phyloP scores from a whole-genome alignment of 2,888 invertebrate genomes.

The Lamproptera curius region DNA sequence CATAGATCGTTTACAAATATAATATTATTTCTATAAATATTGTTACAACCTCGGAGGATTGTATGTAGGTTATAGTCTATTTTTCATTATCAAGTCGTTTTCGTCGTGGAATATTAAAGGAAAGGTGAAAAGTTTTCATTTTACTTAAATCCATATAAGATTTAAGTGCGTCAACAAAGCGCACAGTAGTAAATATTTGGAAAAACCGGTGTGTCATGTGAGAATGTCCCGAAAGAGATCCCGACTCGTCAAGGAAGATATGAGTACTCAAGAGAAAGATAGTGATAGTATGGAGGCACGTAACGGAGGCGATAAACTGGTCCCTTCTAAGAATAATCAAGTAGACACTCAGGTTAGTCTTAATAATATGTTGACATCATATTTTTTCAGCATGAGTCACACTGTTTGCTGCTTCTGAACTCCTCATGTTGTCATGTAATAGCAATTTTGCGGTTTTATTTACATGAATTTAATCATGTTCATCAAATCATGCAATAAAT shows the following conservation, averaged over 20 bases:
- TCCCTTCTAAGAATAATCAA: constrained; percentile 43
- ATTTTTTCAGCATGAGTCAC: not conserved
- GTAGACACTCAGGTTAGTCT: constrained; percentile 46
- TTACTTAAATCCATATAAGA: not conserved
- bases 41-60: not conserved
- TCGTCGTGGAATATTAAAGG: constrained; percentile 2
- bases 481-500: too few relatives aligned
- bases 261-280: constrained; percentile 53
- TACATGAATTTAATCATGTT: too few relatives aligned
- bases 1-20: not conserved
- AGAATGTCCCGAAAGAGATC: constrained; percentile 70
- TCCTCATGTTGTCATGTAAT: too few relatives aligned
- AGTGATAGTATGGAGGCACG: constrained; percentile 43
- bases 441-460: too few relatives aligned
- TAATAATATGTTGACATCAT: not conserved
- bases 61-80: constrained; percentile 15
- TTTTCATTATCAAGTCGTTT: not conserved
- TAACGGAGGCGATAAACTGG: constrained; percentile 54
- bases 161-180: not conserved
- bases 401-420: too few relatives aligned
- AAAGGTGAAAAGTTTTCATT: not conserved
- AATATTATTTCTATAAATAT: not conserved
- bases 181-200: constrained; percentile 3
- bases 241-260: constrained; percentile 51
- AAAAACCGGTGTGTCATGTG: constrained; percentile 44